Conservation (phyloP, 2,797 vertebrate genomes). For the Anabas testudineus region DNA sequence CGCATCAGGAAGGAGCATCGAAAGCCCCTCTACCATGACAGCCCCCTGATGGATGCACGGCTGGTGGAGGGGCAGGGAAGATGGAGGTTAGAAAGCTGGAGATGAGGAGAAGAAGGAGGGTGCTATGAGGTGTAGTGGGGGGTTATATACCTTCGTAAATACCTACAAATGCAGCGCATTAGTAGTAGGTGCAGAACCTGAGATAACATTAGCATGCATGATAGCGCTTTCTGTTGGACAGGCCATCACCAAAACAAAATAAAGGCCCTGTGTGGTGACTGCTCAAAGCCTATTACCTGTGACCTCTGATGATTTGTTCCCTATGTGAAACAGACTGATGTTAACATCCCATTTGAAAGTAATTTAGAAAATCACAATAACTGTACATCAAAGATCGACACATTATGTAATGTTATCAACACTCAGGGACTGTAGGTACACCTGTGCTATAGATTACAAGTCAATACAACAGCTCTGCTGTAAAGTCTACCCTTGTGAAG, state of each 20-base stretch:
- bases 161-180: conserved; percentile 70
- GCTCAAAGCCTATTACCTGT: conserved; percentile 46
- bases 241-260: conserved; percentile 70
- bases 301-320: conserved; percentile 64
- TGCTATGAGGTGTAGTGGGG: conserved; percentile 58
- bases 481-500: background rate
- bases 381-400: conserved; percentile 55
- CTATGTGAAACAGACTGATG: conserved; percentile 51
- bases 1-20: conserved; percentile 79
- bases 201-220: conserved; percentile 70
- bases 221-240: conserved; percentile 67
- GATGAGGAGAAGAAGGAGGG: conserved; percentile 68
- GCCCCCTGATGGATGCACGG: conserved; percentile 81
- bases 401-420: conserved; percentile 27
- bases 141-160: conserved; percentile 74
- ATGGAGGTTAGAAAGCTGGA: conserved; percentile 77
- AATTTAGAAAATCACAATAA: conserved; percentile 58
- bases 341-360: conserved; percentile 55
- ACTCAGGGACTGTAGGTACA: background rate
- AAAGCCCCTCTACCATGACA: conserved; percentile 81
- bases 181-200: conserved; percentile 68
- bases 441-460: background rate
- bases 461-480: background rate
- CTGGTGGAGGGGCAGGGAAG: conserved; percentile 74
- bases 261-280: conserved; percentile 62